Conservation (phyloP, 1,140 invertebrate species). For the Aphelenchoides fujianensis region DNA sequence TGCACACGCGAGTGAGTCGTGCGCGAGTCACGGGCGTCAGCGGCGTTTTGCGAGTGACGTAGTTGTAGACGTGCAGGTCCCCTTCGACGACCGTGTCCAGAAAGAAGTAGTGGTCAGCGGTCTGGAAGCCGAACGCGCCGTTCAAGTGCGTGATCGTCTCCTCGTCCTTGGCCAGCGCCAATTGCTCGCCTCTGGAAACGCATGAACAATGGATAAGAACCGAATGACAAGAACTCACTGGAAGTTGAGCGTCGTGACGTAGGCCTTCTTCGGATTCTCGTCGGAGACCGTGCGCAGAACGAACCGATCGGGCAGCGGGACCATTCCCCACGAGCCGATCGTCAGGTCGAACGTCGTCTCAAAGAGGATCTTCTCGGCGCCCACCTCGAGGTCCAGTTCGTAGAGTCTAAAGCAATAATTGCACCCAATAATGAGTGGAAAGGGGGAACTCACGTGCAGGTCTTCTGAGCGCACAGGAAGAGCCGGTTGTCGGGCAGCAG, state of each 20-base stretch:
- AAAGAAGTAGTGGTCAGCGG: not conserved
- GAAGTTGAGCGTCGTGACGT: not conserved
- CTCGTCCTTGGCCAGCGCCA: not conserved
- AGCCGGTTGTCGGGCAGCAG: conserved; percentile 4
- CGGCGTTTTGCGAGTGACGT: not conserved
- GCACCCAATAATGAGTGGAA: not conserved
- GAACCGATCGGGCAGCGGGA: not conserved
- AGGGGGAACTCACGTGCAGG: conserved; percentile 5
- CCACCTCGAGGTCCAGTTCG: not conserved
- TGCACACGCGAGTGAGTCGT: conserved; percentile 10
- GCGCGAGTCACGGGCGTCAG: not conserved
- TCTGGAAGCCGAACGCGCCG: not conserved
- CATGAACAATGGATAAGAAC: not conserved
- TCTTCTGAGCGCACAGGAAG: not conserved
- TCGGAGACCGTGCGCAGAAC: not conserved
- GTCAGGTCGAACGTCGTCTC: not conserved
- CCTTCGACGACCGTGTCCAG: not conserved
- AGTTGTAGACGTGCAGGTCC: not conserved
- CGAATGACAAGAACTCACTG: not conserved
- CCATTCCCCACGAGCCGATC: not conserved
- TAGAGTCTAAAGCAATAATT: not conserved
- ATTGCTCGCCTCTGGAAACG: not conserved
- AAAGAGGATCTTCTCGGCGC: not conserved
- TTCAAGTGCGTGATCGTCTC: not conserved
- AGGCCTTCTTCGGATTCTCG: not conserved